A percentile compares a stretch with the other conserved stretches of the same genome.
These are phyloP conservation scores for Lichenostomus cassidix DNA, from an alignment of 2,113 vertebrate genomes.

Conservation along the genomic window DNA sequence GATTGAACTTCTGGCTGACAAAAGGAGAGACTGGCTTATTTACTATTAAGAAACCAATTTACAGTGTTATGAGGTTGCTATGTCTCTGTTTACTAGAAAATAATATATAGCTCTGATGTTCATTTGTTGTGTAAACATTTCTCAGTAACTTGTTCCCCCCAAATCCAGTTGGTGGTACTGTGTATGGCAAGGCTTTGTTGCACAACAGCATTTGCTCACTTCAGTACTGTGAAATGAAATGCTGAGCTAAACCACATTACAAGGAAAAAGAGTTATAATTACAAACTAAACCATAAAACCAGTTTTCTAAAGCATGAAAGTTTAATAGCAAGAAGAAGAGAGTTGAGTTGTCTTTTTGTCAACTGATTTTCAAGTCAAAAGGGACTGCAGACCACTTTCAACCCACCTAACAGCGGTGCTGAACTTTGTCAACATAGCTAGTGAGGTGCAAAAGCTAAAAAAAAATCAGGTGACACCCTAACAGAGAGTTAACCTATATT, in stretches of 20 bases:
- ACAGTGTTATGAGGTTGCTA: not conserved
- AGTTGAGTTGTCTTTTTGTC: not conserved
- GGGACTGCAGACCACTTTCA: not conserved
- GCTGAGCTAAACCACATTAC: not conserved
- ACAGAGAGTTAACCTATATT: accelerated
- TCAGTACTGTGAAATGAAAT: not conserved
- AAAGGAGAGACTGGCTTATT: constrained; percentile 35
- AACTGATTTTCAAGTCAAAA: not conserved
- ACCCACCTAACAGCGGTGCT: not conserved
- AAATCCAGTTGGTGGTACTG: not conserved
- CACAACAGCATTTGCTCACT: not conserved
- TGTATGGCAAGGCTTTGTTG: not conserved
- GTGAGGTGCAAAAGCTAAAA: not conserved
- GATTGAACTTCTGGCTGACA: not conserved
- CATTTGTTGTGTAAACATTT: not conserved
- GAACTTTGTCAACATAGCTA: not conserved
- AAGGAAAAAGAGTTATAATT: not conserved
- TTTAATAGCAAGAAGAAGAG: not conserved
- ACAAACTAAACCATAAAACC: not conserved
- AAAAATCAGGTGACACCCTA: not conserved
- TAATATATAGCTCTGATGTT: not conserved
- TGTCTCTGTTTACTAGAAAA: constrained; percentile 27
- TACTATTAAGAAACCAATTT: constrained; percentile 38
- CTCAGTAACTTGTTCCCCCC: not conserved
- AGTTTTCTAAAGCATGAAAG: not conserved